These are phyloP conservation scores for Caenorhabditis elegans DNA, from an alignment of 1,140 invertebrate species.

Conservation along the genomic window DNA sequence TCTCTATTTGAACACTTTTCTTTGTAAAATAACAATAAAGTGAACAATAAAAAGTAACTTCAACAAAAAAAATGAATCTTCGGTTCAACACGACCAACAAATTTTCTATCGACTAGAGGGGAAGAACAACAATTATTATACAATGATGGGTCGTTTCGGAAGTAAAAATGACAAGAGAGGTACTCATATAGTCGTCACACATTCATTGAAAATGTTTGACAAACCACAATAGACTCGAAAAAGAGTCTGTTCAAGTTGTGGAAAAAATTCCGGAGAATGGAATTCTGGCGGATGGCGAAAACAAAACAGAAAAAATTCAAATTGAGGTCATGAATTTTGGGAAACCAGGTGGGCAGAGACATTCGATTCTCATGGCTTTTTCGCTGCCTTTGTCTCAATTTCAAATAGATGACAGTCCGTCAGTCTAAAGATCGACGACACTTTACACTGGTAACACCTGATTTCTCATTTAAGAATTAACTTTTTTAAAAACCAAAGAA, in stretches of 20 bases:
- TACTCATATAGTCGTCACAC: neutral
- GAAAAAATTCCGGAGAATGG: neutral
- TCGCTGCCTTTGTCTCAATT: neutral
- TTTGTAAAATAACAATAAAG: too few species aligned
- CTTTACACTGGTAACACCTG: too few species aligned
- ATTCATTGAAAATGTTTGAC: slow-evolving; percentile 12
- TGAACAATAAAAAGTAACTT: too few species aligned
- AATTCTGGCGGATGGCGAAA: neutral
- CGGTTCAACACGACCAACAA: too few species aligned
- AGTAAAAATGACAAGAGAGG: neutral
- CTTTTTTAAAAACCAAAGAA: too few species aligned
- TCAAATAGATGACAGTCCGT: neutral
- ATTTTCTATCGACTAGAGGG: too few species aligned
- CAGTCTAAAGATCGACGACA: too few species aligned
- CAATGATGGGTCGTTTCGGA: neutral
- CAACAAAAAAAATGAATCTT: too few species aligned
- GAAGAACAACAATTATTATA: too few species aligned
- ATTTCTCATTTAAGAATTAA: too few species aligned
- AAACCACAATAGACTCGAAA: neutral
- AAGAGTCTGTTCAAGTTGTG: neutral
- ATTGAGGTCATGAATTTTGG: neutral
- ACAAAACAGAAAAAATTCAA: neutral
- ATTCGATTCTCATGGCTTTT: neutral
- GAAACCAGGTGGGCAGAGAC: neutral
- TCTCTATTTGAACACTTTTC: too few species aligned